Evolutionary conservation across 2,113 vertebrate genomes (phyloP), one percentile per base, ranked within the genome.

Genomic region (Cricetomys ansorgei): DNA sequence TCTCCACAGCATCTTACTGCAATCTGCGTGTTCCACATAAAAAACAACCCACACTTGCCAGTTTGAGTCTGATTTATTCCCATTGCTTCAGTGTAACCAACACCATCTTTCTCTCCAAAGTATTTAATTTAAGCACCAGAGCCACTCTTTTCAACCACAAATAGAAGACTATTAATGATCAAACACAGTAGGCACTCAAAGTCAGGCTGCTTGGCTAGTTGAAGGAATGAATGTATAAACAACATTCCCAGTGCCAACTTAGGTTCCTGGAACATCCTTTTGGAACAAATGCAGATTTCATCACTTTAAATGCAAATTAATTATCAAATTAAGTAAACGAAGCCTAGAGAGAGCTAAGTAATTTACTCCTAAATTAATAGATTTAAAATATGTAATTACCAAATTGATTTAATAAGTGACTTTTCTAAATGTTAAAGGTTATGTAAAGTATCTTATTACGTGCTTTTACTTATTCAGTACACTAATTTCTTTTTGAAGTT

Each of bases 381-480:
- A 91, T 93, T 94, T 89, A 94, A 96, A 57, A 81, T 84, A 93
- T 34, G 29, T 70, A 95, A 90, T 92, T 65, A 70, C 2, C 16
- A 81, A 40, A 70, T 0, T 55, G 45, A 94, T 16, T 92, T 37
- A 94, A 48, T 72, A 94, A 90, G 89, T 45, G 37, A 29, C 57
- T 95, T 57, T 31, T 91, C 40, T 94, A 89, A 95, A 85, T 86
- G 40, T 69, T 95, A 73, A 75, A 13, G 31, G 75, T n/a, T n/a
- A 88, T 93, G 6, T 64, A 84, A 19, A 45, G 25, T 75, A 29
- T 64, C 62, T 57, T 88, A 85, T 64, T 92, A 90, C 59, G 45
- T 77, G 7, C 77, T 31, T 67, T 91, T 92, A 23, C 62, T 84
- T 94, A 55, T 91, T 70, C 53, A 95, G 1, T 88, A 11, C 15